Percentiles rank a stretch among this genome's conserved stretches.
Evolutionary conservation across 2,888 invertebrate species (phyloP).

Genomic region (Athetis lepigone): DNA sequence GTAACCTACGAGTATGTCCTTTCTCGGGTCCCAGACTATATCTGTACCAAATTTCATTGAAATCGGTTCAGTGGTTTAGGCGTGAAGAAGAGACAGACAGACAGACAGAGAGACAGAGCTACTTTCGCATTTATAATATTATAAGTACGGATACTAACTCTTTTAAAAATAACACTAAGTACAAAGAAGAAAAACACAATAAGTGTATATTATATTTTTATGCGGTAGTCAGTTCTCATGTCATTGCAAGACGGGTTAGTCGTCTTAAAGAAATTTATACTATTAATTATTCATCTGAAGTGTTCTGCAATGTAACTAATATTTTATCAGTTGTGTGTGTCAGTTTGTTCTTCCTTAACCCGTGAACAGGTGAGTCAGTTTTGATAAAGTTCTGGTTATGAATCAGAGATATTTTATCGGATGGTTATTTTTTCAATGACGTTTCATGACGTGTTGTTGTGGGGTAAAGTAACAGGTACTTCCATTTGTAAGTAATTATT

Average conservation of each 20-base stretch:
- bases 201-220: background rate
- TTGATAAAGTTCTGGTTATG: constrained; percentile 21
- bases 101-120: too few species aligned
- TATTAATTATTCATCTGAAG: background rate
- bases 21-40: too few species aligned
- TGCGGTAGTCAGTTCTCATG: constrained; percentile 11
- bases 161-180: constrained; percentile 1
- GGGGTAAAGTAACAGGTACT: background rate
- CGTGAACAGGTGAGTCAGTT: constrained; percentile 44
- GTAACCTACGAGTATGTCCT: too few species aligned
- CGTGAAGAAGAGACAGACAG: too few species aligned
- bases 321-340: background rate
- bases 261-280: constrained; percentile 6
- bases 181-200: constrained; percentile 6
- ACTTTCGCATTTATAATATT: too few species aligned
- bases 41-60: too few species aligned
- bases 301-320: background rate
- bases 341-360: constrained; percentile 15
- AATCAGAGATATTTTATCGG: constrained; percentile 28
- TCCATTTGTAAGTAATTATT: background rate
- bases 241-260: background rate
- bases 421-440: constrained; percentile 5
- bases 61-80: too few species aligned
- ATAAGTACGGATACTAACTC: too few species aligned
- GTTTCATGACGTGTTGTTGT: background rate